These are phyloP conservation scores for Leptinotarsa rubiginosa DNA, from an alignment of 2,888 invertebrate species.

Conservation along the genomic window DNA sequence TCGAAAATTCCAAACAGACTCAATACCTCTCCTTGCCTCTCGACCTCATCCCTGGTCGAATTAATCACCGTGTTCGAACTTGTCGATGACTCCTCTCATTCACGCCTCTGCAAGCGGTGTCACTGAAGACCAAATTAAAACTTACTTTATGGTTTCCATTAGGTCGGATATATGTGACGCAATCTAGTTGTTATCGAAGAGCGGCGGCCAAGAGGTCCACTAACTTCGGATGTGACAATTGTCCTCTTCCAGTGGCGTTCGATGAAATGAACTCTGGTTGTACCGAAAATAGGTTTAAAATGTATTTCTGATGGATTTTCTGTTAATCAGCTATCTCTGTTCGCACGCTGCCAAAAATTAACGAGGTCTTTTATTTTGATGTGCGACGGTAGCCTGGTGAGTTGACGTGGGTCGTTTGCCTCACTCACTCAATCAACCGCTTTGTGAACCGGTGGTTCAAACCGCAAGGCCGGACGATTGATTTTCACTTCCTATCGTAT, in stretches of 20 bases:
- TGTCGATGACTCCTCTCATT: conserved; percentile 45
- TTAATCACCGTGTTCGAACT: conserved; percentile 46
- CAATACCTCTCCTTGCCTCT: neutral
- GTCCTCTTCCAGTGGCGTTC: conserved; percentile 6
- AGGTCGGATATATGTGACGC: conserved; percentile 61
- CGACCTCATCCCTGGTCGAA: conserved; percentile 6
- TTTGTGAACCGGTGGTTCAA: too few relatives aligned
- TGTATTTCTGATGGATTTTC: too few relatives aligned
- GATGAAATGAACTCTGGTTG: neutral
- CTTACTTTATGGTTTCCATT: conserved; percentile 63
- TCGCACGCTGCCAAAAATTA: too few relatives aligned
- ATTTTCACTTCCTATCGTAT: too few relatives aligned
- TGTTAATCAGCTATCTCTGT: too few relatives aligned
- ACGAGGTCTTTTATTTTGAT: too few relatives aligned
- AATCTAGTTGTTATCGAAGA: conserved; percentile 59
- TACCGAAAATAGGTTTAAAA: neutral
- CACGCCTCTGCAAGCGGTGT: conserved; percentile 58
- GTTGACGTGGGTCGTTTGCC: too few relatives aligned
- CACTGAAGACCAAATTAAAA: conserved; percentile 60
- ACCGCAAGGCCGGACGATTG: too few relatives aligned
- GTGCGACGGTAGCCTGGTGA: too few relatives aligned
- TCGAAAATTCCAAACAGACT: neutral
- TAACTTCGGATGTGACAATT: conserved; percentile 52
- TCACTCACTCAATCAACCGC: too few relatives aligned
- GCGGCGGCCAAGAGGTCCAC: conserved; percentile 45